Conservation (phyloP, 2,797 vertebrate genomes). For the Pantherophis vulpinus region DNA sequence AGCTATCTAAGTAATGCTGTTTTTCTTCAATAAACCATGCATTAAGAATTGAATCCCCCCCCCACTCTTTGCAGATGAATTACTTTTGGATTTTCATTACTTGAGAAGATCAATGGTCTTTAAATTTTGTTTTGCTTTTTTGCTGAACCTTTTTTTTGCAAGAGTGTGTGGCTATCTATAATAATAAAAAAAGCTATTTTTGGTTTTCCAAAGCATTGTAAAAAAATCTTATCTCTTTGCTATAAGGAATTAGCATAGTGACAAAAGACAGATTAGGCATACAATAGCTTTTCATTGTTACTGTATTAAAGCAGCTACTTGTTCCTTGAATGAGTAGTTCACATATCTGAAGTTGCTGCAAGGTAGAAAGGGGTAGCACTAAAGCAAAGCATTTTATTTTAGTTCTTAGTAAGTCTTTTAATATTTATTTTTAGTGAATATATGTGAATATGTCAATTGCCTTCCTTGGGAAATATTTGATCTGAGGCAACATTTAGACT, state of each 20-base stretch:
- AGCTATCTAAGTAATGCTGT: conserved; percentile 26
- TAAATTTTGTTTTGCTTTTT: conserved; percentile 25
- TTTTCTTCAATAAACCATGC: conserved; percentile 35
- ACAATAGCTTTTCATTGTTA: background rate
- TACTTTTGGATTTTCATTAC: conserved; percentile 49
- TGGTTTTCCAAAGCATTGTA: conserved; percentile 10
- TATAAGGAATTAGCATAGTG: background rate
- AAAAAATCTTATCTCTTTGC: background rate
- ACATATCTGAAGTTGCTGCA: background rate
- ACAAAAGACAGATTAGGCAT: background rate
- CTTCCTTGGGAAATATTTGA: background rate
- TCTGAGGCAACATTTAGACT: background rate
- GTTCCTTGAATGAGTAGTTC: background rate
- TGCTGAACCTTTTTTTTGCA: conserved; percentile 23
- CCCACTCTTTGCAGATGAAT: conserved; percentile 34
- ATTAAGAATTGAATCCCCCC: conserved; percentile 29
- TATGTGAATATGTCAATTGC: background rate
- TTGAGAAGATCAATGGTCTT: conserved; percentile 34
- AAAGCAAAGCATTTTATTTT: background rate
- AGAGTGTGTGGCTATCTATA: background rate
- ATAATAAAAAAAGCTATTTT: conserved; percentile 28
- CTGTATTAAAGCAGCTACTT: background rate
- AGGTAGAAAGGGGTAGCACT: background rate
- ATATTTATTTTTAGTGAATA: background rate
- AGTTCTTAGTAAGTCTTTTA: background rate